Conservation (phyloP, 1,140 invertebrate species). For the Formica selysi region DNA sequence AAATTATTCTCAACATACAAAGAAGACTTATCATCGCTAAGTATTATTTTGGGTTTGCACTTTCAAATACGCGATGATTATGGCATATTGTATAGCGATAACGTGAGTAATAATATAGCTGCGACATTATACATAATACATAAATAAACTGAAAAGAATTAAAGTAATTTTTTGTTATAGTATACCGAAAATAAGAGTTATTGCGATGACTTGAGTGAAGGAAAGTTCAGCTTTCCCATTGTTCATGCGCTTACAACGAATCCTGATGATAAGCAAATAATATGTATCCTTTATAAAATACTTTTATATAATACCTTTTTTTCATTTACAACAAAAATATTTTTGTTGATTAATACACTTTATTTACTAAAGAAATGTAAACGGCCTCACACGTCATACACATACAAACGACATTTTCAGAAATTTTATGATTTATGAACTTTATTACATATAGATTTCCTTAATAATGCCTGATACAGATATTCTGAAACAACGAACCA, state of each 20-base stretch:
- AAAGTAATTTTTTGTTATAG: slow-evolving; percentile 87
- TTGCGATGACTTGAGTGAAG: too few species aligned
- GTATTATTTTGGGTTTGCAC: slow-evolving; percentile 95
- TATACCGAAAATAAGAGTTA: slow-evolving; percentile 98
- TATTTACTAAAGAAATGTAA: too few species aligned
- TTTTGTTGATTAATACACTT: too few species aligned
- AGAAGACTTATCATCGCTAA: slow-evolving; percentile 93
- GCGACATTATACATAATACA: not conserved
- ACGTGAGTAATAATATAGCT: slow-evolving; percentile 88
- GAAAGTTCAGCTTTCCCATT: slow-evolving; percentile 89
- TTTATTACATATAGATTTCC: too few species aligned
- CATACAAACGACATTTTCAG: too few species aligned
- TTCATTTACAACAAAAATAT: not conserved
- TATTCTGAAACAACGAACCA: slow-evolving; percentile 95
- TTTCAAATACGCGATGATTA: slow-evolving; percentile 99
- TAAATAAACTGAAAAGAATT: not conserved
- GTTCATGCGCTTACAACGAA: slow-evolving; percentile 95
- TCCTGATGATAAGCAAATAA: slow-evolving; percentile 94
- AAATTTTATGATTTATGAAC: too few species aligned
- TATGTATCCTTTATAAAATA: slow-evolving; percentile 92
- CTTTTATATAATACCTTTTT: not conserved
- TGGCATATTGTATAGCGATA: slow-evolving; percentile 94
- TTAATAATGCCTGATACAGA: slow-evolving; percentile 86
- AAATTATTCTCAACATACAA: slow-evolving; percentile 97
- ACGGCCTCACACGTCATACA: too few species aligned